Conservation (phyloP, 2,113 vertebrate species). For the Heteronetta atricapilla region DNA sequence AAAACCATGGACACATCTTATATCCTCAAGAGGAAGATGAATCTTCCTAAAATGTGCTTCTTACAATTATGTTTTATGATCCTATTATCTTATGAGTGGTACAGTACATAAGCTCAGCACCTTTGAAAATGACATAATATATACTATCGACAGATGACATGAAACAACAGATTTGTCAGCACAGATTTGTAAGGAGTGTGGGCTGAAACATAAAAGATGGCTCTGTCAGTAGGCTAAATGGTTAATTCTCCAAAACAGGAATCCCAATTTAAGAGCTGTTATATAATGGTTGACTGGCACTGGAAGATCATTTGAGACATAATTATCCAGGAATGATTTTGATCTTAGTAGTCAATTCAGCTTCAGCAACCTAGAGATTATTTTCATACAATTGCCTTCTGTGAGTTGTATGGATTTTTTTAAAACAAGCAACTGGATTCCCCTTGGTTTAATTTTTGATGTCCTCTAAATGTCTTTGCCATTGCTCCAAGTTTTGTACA, state of each 20-base stretch:
- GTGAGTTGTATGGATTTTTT: background rate
- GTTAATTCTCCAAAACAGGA: background rate
- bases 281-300: background rate
- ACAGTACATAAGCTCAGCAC: constrained; percentile 43
- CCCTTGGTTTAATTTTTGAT: background rate
- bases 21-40: constrained; percentile 22
- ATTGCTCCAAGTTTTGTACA: background rate
- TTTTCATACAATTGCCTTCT: background rate
- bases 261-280: background rate
- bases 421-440: background rate
- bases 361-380: background rate
- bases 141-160: constrained; percentile 14
- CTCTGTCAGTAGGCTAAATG: background rate
- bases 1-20: constrained; percentile 32
- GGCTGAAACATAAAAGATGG: background rate
- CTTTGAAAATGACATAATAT: constrained; percentile 41
- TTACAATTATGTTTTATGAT: constrained; percentile 68
- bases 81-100: constrained; percentile 55
- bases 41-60: constrained; percentile 49
- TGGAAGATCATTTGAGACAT: background rate
- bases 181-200: background rate
- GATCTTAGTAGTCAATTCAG: background rate
- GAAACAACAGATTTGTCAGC: constrained; percentile 20
- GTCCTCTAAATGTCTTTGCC: background rate
- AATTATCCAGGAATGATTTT: background rate